phyloP scores from a whole-genome alignment of 2,888 invertebrate species.

The Fabriciana adippe region DNA sequence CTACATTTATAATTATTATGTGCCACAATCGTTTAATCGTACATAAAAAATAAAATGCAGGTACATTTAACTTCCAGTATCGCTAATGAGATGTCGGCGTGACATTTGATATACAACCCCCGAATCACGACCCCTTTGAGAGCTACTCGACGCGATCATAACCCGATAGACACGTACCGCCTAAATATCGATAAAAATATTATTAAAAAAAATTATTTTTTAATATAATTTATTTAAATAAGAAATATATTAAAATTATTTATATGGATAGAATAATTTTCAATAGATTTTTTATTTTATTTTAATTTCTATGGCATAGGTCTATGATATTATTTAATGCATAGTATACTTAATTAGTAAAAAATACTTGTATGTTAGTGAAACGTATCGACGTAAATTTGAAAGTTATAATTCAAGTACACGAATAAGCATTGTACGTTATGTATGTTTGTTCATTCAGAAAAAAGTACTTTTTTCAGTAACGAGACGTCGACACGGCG shows the following conservation, averaged over 20 bases:
- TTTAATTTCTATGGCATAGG: too few species aligned
- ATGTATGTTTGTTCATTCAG: conserved; percentile 30
- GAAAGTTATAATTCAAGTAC: conserved; percentile 7
- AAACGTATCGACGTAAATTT: not conserved
- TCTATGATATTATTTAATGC: too few species aligned
- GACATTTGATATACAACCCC: conserved; percentile 32
- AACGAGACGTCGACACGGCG: conserved; percentile 39
- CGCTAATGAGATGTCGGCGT: conserved; percentile 33
- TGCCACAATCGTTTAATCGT: conserved; percentile 11
- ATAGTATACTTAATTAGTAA: too few species aligned
- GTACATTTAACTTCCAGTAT: conserved; percentile 31
- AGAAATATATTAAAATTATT: too few species aligned
- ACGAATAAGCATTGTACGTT: conserved; percentile 11
- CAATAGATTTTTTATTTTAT: too few species aligned
- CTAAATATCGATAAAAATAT: conserved; percentile 15
- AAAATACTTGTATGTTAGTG: too few species aligned
- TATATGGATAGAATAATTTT: too few species aligned
- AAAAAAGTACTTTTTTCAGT: conserved; percentile 32
- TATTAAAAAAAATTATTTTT: not conserved
- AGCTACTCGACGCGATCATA: conserved; percentile 30
- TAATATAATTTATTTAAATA: not conserved
- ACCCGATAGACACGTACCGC: conserved; percentile 4
- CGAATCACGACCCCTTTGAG: conserved; percentile 34
- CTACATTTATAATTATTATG: too few species aligned
- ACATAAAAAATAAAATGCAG: conserved; percentile 19